phyloP scores from a whole-genome alignment of 1,140 invertebrate genomes.

The Mamestra configurata region DNA sequence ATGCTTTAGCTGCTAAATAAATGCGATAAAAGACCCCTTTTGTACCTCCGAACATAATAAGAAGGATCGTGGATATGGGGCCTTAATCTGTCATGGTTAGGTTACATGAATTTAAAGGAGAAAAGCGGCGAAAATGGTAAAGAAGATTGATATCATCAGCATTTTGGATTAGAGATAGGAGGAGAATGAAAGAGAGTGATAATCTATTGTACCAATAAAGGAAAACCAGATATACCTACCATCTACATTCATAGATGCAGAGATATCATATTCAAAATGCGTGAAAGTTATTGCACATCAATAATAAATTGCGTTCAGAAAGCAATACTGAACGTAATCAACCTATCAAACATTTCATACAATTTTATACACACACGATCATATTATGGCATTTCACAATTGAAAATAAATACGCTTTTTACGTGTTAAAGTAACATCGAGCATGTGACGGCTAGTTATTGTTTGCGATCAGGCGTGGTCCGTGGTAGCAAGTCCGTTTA shows the following conservation, averaged over 20 bases:
- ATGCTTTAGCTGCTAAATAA: constrained; percentile 48
- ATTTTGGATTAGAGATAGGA: background rate
- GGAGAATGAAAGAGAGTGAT: background rate
- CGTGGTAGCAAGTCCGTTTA: constrained; percentile 58
- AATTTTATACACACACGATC: constrained; percentile 21
- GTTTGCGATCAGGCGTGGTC: constrained; percentile 11
- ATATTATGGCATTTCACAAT: constrained; percentile 12
- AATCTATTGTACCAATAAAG: no score
- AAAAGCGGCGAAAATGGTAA: no score
- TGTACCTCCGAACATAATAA: constrained; percentile 6
- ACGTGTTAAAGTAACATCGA: constrained; percentile 21
- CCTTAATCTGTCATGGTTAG: constrained; percentile 3
- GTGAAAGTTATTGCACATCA: background rate
- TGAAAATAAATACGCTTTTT: constrained; percentile 38
- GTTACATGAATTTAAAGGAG: background rate
- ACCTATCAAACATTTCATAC: constrained; percentile 12
- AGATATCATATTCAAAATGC: background rate
- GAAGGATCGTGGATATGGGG: background rate
- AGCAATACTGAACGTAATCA: constrained; percentile 6
- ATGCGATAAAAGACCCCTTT: constrained; percentile 22
- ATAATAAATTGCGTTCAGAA: background rate
- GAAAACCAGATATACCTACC: background rate
- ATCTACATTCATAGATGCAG: background rate
- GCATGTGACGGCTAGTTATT: constrained; percentile 34
- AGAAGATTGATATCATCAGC: no score